Evolutionary conservation across 2,113 vertebrate genomes (phyloP), one percentile per base, ranked within the genome.

Genomic region (Xenopus laevis): DNA sequence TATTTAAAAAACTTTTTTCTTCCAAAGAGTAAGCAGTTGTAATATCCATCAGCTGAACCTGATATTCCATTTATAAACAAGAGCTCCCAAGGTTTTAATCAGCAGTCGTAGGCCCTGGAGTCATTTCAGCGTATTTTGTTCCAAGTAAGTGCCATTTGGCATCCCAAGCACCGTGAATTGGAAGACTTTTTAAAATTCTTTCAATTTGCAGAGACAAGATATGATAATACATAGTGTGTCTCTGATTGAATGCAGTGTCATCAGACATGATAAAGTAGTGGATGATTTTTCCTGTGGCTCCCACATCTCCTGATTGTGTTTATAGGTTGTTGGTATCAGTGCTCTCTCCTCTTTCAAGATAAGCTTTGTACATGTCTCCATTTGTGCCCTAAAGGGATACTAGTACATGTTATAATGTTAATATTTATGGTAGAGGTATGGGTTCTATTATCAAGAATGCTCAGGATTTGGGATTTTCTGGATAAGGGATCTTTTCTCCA

Each of bases 271-370:
- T 72, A 72, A 65, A 64, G 52, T 27, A 30, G 52, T 21, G 16
- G 61, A 58, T 12, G 18, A 45, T 53, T 21, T 74, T 50, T 10
- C 16, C 13, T 20, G 50, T 73, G 10, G 33, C 20, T 67, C 13
- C 44, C 23, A 60, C 60, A 67, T 60, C 53, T 57, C 55, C 47
- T 72, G 71, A 57, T 57, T 59, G 33, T 65, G 71, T 63, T 65
- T 55, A 72, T 63, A 50, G 20, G 44, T 20, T 71, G 45, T 63
- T 70, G 50, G n/a, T 59, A 50, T 71, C 46, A n/a, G 18, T 52
- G 71, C 44, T 16, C 12, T 33, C 69, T 72, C 63, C 27, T 47
- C 59, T 52, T 20, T n/a, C 52, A 17, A 65, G 44, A 72, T 72
- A 65, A 55, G 30, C 23, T 33, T 40, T 61, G 12, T 50, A 4